A percentile compares a stretch with the other conserved stretches of the same genome.
Conservation (phyloP, 2,888 invertebrate species). For the Chrysolina americana region DNA sequence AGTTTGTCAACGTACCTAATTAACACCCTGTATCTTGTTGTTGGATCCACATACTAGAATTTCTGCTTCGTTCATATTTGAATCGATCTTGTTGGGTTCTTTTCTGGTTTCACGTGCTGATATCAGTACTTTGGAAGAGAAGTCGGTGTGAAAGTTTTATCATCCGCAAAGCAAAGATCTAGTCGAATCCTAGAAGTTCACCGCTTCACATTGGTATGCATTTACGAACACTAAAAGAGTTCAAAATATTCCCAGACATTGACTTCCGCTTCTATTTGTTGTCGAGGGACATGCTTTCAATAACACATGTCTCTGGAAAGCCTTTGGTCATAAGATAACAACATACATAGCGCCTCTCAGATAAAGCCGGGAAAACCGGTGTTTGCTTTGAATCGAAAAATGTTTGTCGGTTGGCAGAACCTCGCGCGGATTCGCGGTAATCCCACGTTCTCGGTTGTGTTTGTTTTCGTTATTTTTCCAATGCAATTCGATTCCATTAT, state of each 20-base stretch:
- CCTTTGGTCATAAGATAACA: not conserved
- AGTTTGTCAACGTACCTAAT: too few species aligned
- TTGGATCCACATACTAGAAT: too few species aligned
- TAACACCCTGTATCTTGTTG: too few species aligned
- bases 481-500: not conserved
- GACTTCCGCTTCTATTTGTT: not conserved
- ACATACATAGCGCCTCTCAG: not conserved
- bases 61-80: too few species aligned
- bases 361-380: conserved; percentile 25
- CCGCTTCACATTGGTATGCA: too few species aligned
- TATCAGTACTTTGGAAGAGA: too few species aligned
- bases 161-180: too few species aligned
- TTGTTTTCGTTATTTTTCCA: conserved; percentile 9
- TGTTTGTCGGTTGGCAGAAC: conserved; percentile 40
- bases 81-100: too few species aligned
- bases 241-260: not conserved
- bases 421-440: conserved; percentile 8
- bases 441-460: not conserved
- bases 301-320: not conserved
- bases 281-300: not conserved
- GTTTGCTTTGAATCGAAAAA: conserved; percentile 42
- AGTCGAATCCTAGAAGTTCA: too few species aligned
- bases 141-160: too few species aligned
- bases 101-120: too few species aligned
- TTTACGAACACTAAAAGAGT: not conserved